Base-by-base conservation (phyloP, 1,140 invertebrate genomes). In the Aporrectodea caliginosa region DNA sequence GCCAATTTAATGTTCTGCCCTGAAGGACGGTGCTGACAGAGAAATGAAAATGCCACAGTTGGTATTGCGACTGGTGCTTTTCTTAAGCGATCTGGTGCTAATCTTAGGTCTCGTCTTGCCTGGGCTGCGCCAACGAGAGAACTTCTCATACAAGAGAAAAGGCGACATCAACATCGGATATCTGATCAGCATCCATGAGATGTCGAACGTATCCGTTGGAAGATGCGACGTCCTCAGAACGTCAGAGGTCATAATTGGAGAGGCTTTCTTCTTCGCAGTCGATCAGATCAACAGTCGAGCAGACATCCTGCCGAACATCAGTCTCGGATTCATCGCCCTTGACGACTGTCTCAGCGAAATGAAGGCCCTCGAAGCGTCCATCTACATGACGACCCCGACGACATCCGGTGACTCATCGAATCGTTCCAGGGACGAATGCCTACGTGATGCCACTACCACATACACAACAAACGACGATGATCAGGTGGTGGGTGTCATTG, bases 361-460 rank as follows among this genome's bases (percentile, higher is more conserved):
- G 43, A 58, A 58, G 43, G 43, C 43, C 6, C 6, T 22, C 43
- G 43, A 58, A 58, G 22, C 43, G 43, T 6, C 43, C 43, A 22
- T 58, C 43, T 58, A 58, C 43, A 58, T 58, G 43, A 58, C 43
- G n/a, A n/a, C n/a, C n/a, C n/a, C n/a, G n/a, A n/a, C n/a, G n/a
- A n/a, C n/a, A n/a, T n/a, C n/a, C 43, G 22, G 43, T 22, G n/a
- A n/a, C n/a, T n/a, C n/a, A n/a, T n/a, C n/a, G n/a, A n/a, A n/a
- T n/a, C 22, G 6, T 22, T 58, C 6, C 43, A 58, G n/a, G n/a
- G n/a, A n/a, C n/a, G n/a, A n/a, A n/a, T n/a, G n/a, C n/a, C n/a
- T n/a, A n/a, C n/a, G n/a, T n/a, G n/a, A n/a, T n/a, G n/a, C n/a
- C n/a, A n/a, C n/a, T n/a, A n/a, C n/a, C n/a, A n/a, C n/a, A n/a